Evolutionary conservation across 1,140 invertebrate species (phyloP).

Genomic region (Gerris buenoi): DNA sequence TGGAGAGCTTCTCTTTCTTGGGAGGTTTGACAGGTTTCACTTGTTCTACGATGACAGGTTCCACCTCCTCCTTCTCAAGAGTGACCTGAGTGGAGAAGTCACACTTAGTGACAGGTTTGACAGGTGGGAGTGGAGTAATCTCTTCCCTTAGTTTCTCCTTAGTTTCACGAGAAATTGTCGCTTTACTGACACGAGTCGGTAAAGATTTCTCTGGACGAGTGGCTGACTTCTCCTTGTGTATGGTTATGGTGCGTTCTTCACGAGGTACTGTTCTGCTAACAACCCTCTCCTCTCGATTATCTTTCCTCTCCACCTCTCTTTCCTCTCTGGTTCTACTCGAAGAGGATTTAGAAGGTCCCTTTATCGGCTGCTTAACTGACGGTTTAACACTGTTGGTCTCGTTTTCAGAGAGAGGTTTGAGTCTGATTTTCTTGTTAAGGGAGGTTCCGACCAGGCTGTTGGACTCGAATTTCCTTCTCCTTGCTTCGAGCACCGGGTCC

Average conservation of each 20-base stretch:
- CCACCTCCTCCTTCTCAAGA: background rate
- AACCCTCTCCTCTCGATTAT: background rate
- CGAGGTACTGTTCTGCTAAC: no score
- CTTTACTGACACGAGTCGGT: no score
- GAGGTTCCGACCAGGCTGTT: conserved; percentile 1
- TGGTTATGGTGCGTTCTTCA: background rate
- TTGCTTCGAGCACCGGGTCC: conserved; percentile 11
- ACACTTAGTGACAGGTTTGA: background rate
- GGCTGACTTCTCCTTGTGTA: background rate
- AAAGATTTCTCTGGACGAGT: background rate
- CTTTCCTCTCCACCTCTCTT: background rate
- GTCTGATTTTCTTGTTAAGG: conserved; percentile 10
- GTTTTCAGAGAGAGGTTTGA: conserved; percentile 5
- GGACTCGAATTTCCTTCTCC: conserved; percentile 12
- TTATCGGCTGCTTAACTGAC: background rate
- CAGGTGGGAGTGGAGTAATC: background rate
- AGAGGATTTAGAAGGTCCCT: background rate
- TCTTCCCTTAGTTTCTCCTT: background rate
- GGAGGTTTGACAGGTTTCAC: background rate
- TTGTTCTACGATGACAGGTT: background rate
- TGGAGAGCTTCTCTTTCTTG: background rate
- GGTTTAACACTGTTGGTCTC: background rate
- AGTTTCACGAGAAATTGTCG: no score
- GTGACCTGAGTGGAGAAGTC: background rate
- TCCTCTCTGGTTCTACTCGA: background rate